Evolutionary conservation across 2,113 vertebrate genomes (phyloP), one percentile per base, ranked within the genome.

Genomic region (Chaetura pelagica): DNA sequence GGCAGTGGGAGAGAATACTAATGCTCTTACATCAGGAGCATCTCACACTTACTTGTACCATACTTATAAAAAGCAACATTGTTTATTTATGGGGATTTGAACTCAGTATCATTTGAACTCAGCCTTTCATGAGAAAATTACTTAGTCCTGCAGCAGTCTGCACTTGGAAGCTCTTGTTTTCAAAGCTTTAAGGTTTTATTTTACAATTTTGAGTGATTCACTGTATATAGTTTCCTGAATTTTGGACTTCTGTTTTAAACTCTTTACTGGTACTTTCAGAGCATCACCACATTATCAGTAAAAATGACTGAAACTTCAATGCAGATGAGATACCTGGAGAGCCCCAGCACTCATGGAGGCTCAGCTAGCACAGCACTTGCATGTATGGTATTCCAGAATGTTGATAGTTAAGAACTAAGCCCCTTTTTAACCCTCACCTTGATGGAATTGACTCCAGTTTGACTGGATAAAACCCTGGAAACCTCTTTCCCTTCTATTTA

Each of bases 1-100:
- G 58, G 46, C 79, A 55, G 52, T 58, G 63, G 62, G 18, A 89
- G 23, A 87, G 83, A 97, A 91, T 87, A 90, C 57, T 91, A 84
- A 94, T 89, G 57, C 83, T 95, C 61, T 93, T 51, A 73, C 61
- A 84, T 76, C 61, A 95, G 54, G 62, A 84, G 20, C 14, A 32
- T 55, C 49, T 84, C 59, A 29, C 4, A 0, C 23, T 42, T 84
- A 46, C 73, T 95, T 97, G n/a, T 85, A 11, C 51, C 87, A 89
- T 44, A 90, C 32, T 40, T 86, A 49, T 1, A 27, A 87, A 48
- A 90, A 55, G 52, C 29, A 58, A 6, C 10, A 21, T 12, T 59
- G 42, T 32, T 71, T 74, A 72, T 88, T 52, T 73, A 57, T 87
- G 87, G 40, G n/a, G 17, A 84, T 15, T 29, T 21, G 8, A 84